Evolutionary conservation across 2,888 invertebrate genomes (phyloP).

Genomic region (Aleiodes alternator): DNA sequence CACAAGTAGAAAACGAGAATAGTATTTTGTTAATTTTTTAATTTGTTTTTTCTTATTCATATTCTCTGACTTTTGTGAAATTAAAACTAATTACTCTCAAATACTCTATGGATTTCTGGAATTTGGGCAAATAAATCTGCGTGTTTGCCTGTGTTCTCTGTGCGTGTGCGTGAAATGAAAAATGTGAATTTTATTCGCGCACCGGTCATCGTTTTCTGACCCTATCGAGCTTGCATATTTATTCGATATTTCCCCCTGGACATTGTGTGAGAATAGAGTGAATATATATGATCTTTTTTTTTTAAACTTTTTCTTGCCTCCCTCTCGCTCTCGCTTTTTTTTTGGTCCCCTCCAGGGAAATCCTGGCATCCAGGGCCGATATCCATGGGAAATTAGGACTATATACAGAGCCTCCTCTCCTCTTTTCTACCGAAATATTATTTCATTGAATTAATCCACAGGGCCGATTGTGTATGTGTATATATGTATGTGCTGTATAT

Average conservation of each 20-base stretch:
- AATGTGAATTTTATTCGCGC: conserved; percentile 19
- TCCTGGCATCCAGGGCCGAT: conserved; percentile 26
- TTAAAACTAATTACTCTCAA: no score
- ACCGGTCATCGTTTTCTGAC: conserved; percentile 23
- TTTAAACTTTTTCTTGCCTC: conserved; percentile 33
- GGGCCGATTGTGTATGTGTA: conserved; percentile 2
- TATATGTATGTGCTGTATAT: not conserved
- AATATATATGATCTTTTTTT: conserved; percentile 29
- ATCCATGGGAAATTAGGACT: conserved; percentile 52
- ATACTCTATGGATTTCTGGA: no score
- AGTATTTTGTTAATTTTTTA: no score
- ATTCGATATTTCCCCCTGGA: conserved; percentile 48
- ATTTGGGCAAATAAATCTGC: no score
- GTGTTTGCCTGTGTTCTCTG: no score
- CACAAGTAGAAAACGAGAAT: not conserved
- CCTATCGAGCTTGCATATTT: conserved; percentile 39
- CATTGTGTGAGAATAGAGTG: conserved; percentile 7
- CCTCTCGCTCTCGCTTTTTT: conserved; percentile 25
- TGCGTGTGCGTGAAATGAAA: conserved; percentile 3
- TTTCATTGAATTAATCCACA: conserved; percentile 16
- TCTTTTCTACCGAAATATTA: conserved; percentile 23
- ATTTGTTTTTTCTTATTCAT: no score
- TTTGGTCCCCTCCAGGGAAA: conserved; percentile 44
- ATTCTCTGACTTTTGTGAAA: no score
- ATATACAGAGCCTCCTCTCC: conserved; percentile 16